Evolutionary conservation across 2,113 vertebrate genomes (phyloP).

Genomic region (Calidris pygmaea): DNA sequence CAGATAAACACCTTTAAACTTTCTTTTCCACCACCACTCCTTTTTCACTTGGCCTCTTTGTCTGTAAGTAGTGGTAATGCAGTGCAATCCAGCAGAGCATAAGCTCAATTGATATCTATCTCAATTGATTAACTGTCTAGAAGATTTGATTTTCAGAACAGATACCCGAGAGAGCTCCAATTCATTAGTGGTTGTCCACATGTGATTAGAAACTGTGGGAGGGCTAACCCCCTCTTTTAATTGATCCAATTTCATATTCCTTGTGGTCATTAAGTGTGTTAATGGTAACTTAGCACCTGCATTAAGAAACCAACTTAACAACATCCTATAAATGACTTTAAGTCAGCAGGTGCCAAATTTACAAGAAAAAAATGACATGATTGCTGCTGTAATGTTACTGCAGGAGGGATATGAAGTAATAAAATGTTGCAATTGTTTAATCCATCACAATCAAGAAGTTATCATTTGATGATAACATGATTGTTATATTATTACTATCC

Average conservation of each 20-base stretch:
- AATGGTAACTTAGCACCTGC: slow-evolving; percentile 42
- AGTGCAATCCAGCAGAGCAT: neutral
- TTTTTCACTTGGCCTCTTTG: neutral
- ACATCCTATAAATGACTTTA: slow-evolving; percentile 42
- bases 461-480: slow-evolving; percentile 60
- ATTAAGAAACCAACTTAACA: slow-evolving; percentile 54
- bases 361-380: slow-evolving; percentile 16
- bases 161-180: slow-evolving; percentile 33
- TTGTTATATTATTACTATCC: slow-evolving; percentile 61
- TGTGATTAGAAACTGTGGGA: slow-evolving; percentile 54
- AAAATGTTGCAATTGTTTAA: slow-evolving; percentile 66
- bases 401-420: slow-evolving; percentile 57
- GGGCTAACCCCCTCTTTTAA: slow-evolving; percentile 42
- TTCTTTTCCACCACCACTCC: neutral
- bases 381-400: slow-evolving; percentile 39
- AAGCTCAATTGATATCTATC: slow-evolving; percentile 46
- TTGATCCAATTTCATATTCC: slow-evolving; percentile 61
- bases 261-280: slow-evolving; percentile 56
- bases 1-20: neutral
- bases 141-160: slow-evolving; percentile 53
- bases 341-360: slow-evolving; percentile 59
- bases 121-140: slow-evolving; percentile 68
- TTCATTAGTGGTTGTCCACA: slow-evolving; percentile 66
- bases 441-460: slow-evolving; percentile 64
- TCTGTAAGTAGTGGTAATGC: neutral